Conservation (phyloP, 1,140 invertebrate genomes). For the Paramacrobiotus metropolitanus region DNA sequence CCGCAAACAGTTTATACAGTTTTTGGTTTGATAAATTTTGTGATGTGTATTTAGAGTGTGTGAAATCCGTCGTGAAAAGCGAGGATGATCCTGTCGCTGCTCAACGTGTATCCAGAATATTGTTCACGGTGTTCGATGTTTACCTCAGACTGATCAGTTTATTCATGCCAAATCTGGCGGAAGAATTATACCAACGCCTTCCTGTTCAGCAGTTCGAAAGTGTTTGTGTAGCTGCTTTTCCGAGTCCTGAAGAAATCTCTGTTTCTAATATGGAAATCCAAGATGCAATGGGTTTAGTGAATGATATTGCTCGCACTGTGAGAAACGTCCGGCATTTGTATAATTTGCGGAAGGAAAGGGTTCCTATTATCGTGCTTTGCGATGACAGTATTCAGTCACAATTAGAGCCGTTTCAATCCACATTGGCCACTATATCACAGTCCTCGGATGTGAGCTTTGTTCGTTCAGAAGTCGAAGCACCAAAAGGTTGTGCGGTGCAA, state of each 20-base stretch:
- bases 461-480: neutral
- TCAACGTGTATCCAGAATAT: neutral
- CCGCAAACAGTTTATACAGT: constrained; percentile 15
- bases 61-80: constrained; percentile 7
- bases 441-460: neutral
- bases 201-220: neutral
- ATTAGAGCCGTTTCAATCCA: neutral
- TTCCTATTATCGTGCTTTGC: neutral
- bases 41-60: constrained; percentile 20
- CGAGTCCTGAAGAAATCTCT: neutral
- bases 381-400: neutral
- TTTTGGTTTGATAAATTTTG: constrained; percentile 23
- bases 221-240: neutral
- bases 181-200: neutral
- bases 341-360: neutral
- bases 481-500: neutral
- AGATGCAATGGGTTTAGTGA: neutral
- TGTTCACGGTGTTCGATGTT: neutral
- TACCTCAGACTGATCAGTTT: neutral
- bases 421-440: neutral
- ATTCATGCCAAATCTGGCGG: neutral
- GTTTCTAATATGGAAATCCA: neutral
- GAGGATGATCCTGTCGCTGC: neutral
- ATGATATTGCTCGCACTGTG: neutral
- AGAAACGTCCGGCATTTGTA: neutral